Conservation (phyloP, 1,140 invertebrate genomes). For the Bombus pascuorum region DNA sequence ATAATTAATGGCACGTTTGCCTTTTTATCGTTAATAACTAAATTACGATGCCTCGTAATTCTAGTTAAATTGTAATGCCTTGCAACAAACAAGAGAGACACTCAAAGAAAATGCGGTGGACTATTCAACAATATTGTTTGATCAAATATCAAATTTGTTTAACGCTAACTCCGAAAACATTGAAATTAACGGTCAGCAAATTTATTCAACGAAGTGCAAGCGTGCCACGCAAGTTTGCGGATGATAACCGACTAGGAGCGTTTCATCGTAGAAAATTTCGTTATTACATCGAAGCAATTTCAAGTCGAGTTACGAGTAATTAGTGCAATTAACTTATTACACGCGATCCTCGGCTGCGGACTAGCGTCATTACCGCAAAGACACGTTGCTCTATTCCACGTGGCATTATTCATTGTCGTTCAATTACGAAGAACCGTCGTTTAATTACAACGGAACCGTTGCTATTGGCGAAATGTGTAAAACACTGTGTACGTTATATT, state of each 20-base stretch:
- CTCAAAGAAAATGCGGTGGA: background rate
- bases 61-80: too few species aligned
- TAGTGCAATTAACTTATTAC: constrained; percentile 5
- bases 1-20: background rate
- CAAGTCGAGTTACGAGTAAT: background rate
- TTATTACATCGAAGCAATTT: constrained; percentile 23
- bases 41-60: background rate
- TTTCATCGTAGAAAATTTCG: background rate
- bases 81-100: background rate
- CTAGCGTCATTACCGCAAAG: background rate
- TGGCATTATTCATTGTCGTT: background rate
- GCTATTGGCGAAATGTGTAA: background rate
- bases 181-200: background rate
- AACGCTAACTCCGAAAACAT: background rate
- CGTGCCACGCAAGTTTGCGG: background rate
- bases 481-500: background rate
- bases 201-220: background rate
- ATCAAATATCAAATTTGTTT: constrained; percentile 1
- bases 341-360: background rate
- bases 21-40: background rate
- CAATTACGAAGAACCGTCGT: background rate
- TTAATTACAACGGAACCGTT: background rate
- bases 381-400: background rate
- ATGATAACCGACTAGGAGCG: background rate
- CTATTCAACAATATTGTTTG: background rate